Conservation (phyloP, 1,140 invertebrate species). For the Myzus persicae region DNA sequence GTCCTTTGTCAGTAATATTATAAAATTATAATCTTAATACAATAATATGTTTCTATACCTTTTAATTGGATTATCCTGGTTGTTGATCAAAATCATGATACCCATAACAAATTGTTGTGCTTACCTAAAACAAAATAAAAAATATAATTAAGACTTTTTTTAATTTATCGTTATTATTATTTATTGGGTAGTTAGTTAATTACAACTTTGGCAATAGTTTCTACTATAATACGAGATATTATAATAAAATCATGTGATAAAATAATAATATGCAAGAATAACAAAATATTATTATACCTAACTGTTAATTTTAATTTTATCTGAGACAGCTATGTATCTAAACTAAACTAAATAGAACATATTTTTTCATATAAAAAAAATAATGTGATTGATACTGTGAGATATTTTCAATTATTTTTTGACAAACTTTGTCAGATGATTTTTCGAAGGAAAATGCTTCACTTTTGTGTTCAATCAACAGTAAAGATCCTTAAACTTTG, state of each 20-base stretch:
- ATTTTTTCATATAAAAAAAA: neutral
- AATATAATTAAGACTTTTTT: neutral
- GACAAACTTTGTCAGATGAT: neutral
- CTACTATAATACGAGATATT: neutral
- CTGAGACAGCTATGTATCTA: neutral
- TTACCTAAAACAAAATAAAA: conserved; percentile 11
- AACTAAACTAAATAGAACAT: no score
- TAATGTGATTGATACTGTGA: neutral
- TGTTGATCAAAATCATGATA: neutral
- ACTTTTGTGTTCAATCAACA: neutral
- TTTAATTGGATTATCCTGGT: neutral
- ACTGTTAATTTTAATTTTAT: neutral
- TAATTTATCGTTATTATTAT: neutral
- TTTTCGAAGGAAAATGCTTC: neutral
- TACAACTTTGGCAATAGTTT: neutral
- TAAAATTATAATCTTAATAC: neutral
- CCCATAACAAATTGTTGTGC: neutral
- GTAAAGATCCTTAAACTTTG: neutral
- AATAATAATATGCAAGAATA: neutral
- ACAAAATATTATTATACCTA: neutral
- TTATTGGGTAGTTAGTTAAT: neutral
- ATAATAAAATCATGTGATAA: no score
- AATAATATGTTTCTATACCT: neutral
- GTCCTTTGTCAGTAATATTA: neutral
- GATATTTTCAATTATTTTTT: neutral